Evolutionary conservation across 2,113 vertebrate genomes (phyloP), one percentile per base, ranked within the genome.

Genomic region (Dipodomys merriami): DNA sequence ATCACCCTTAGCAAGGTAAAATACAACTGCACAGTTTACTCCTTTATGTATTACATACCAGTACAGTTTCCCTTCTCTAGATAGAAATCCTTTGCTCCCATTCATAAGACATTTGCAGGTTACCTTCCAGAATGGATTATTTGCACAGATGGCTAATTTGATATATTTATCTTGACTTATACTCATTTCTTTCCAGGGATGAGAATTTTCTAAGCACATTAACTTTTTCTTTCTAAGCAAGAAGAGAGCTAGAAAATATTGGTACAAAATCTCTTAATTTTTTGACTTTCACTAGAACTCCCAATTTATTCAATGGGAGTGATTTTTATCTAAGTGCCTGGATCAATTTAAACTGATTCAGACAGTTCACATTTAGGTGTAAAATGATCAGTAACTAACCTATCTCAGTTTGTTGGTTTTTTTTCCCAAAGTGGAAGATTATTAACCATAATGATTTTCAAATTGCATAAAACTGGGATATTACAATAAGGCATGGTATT

Each of bases 111-210:
- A 91, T 72, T 89, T 88, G 39, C 27, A 93, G 93, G 81, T 92
- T 84, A 96, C 49, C 49, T 96, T 46, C 87, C 73, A 91, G 33
- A 85, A 87, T 46, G 60, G 12, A 53, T 83, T 84, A 79, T 94
- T 95, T 95, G 73, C n/a, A 89, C 69, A 94, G 93, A 90, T 91
- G 94, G 82, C 35, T 91, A 84, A 96, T 95, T 96, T 87, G 72
- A n/a, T 79, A 67, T 79, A 89, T 94, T 96, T 96, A 16, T 91
- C 81, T 88, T 73, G 77, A 95, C 77, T 78, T 27, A 12, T 74
- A 64, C 83, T 87, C 86, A 94, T 94, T 95, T 96, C 18, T 33
- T 95, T 92, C 84, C 62, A 87, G 80, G 73, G 39, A 69, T 91
- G 69, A 95, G 60, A 91, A 71, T 57, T 89, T 93, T 93, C 60